Evolutionary conservation across 2,113 vertebrate genomes (phyloP), one percentile per base, ranked within the genome.

Genomic region (Geothlypis trichas): DNA sequence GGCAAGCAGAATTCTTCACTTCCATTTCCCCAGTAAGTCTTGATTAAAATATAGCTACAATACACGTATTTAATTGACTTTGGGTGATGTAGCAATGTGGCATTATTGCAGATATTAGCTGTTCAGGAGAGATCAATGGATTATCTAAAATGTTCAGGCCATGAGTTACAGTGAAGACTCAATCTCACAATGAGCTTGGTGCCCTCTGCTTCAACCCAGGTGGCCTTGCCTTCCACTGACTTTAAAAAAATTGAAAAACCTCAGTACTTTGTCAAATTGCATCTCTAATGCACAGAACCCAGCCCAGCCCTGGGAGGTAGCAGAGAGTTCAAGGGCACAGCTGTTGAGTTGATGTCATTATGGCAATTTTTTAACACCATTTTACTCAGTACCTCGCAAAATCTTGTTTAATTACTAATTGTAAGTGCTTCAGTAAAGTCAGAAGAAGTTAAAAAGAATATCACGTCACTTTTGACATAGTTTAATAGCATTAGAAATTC

Each of bases 41-140:
- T 88, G 86, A 90, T 95, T 94, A 95, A 96, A 90, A 91, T 85
- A 88, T 31, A 72, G 42, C 90, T 90, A 75, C 87, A 93, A 96
- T 84, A 26, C 19, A 21, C 0, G 3, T 42, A 42, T 93, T 95
- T 94, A 95, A 94, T 93, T 90, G 83, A 86, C 86, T 94, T 81
- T 7, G 4, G 68, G 55, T 84, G 83, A 78, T 65, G 52, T 61
- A 58, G 80, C 80, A 84, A 90, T 26, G 76, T 63, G 71, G 39
- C 62, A 80, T 77, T 92, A 94, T 95, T 71, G 61, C 28, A 94
- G 93, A 80, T 81, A 90, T 71, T 87, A 81, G 30, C 73, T 75
- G 23, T 42, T 95, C 58, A 62, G 49, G 55, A 69, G 54, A 93
- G 88, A 96, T 94, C 93, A 87, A 52, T 90, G 62, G 54, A 90